A percentile compares a stretch with the other conserved stretches of the same genome.
Evolutionary conservation across 2,888 invertebrate genomes (phyloP).

Genomic region (Diabrotica balteata): DNA sequence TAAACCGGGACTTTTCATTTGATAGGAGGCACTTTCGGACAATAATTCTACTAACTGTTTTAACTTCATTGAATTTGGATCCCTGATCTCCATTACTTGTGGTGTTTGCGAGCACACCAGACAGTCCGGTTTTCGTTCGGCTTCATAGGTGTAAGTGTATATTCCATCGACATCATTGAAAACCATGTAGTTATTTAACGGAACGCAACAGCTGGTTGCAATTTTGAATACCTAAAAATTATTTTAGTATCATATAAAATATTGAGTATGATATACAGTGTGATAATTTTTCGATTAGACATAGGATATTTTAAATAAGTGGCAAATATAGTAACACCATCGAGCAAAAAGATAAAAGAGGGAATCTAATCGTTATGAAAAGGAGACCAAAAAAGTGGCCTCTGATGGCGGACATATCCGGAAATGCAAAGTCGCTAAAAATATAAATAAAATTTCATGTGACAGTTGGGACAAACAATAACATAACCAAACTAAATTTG

Average conservation of each 20-base stretch:
- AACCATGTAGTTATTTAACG: constrained; percentile 95
- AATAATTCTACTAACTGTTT: constrained; percentile 84
- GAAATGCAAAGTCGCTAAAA: no score
- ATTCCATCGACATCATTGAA: constrained; percentile 96
- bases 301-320: no score
- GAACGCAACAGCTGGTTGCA: constrained; percentile 88
- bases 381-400: no score
- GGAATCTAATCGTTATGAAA: no score
- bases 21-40: constrained; percentile 77
- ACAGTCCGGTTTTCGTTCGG: constrained; percentile 87
- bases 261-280: background rate
- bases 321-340: no score
- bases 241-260: background rate
- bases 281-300: no score
- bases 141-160: constrained; percentile 93
- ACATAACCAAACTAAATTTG: no score
- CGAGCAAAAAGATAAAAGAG: no score
- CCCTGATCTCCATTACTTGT: constrained; percentile 69
- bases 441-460: no score
- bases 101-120: constrained; percentile 84
- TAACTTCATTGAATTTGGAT: constrained; percentile 72
- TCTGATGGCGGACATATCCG: no score
- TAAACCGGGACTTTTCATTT: constrained; percentile 92
- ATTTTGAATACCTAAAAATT: constrained; percentile 84
- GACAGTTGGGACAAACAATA: no score